phyloP scores from a whole-genome alignment of 2,888 invertebrate genomes.

The Sarcophaga variegata region DNA sequence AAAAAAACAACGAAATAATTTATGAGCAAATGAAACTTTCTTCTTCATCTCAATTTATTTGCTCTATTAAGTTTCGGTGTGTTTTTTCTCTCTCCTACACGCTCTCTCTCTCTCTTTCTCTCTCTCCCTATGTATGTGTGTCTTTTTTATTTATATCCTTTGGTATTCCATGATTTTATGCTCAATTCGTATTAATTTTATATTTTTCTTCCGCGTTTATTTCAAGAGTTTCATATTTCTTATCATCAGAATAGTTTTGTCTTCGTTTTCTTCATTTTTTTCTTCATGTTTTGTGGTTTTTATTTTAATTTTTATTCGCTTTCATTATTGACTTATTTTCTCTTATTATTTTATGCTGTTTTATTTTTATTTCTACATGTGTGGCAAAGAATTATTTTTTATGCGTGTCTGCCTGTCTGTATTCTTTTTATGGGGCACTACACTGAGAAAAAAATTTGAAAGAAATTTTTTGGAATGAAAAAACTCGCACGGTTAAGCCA shows the following conservation, averaged over 20 bases:
- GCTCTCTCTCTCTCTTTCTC: constrained; percentile 11
- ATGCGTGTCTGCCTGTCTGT: no score
- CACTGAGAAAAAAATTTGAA: no score
- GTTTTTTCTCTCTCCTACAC: constrained; percentile 17
- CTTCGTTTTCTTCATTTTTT: constrained; percentile 9
- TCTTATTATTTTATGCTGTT: no score
- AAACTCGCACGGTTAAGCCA: no score
- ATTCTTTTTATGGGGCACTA: no score
- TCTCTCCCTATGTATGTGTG: neutral
- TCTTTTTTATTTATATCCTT: constrained; percentile 5
- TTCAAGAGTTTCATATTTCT: constrained; percentile 33
- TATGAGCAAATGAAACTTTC: neutral
- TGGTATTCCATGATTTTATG: constrained; percentile 38
- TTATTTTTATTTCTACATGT: no score
- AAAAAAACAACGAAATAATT: constrained; percentile 34
- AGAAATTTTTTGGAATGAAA: no score
- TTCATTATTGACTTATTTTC: neutral
- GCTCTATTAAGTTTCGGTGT: constrained; percentile 49
- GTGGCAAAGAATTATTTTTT: no score
- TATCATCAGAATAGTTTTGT: constrained; percentile 41
- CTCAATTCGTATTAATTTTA: constrained; percentile 16
- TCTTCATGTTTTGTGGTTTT: neutral
- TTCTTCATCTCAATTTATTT: constrained; percentile 30
- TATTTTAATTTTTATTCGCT: constrained; percentile 5
- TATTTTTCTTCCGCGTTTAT: neutral